Conservation (phyloP, 2,797 vertebrate genomes). For the Acipenser oxyrinchus region DNA sequence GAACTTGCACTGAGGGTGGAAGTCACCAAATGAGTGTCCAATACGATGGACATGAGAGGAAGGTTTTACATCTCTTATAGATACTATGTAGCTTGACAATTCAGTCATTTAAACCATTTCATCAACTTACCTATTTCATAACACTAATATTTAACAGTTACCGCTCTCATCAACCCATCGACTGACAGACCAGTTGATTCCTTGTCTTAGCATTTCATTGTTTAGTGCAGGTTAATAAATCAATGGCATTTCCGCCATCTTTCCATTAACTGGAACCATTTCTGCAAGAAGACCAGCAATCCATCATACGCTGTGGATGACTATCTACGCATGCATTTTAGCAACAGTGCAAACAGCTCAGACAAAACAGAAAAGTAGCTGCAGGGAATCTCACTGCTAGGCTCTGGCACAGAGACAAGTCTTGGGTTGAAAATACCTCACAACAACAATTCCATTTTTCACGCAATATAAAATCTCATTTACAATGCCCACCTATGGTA, state of each 20-base stretch:
- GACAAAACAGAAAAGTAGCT: conserved; percentile 7
- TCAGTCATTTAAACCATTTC: background rate
- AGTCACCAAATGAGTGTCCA: too few species aligned
- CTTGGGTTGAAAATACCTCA: conserved; percentile 3
- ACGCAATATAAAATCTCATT: conserved; percentile 13
- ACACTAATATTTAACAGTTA: background rate
- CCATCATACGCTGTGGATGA: too few species aligned
- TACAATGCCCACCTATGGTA: conserved; percentile 10
- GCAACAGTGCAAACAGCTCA: background rate
- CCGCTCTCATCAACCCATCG: too few species aligned
- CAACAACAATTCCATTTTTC: conserved; percentile 9
- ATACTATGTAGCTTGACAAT: background rate
- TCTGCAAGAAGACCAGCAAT: too few species aligned
- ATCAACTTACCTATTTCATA: background rate
- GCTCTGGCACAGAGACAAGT: conserved; percentile 8
- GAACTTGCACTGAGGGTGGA: too few species aligned
- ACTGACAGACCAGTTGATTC: background rate
- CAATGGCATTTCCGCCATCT: background rate
- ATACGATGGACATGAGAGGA: background rate
- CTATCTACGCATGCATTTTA: background rate
- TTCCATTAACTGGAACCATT: too few species aligned
- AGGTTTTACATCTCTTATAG: background rate
- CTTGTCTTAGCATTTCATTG: background rate
- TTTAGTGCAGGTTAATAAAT: background rate
- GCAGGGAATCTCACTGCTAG: conserved; percentile 3